These are phyloP conservation scores for Galaxias olidus DNA, from an alignment of 2,797 vertebrate genomes.

Conservation along the genomic window DNA sequence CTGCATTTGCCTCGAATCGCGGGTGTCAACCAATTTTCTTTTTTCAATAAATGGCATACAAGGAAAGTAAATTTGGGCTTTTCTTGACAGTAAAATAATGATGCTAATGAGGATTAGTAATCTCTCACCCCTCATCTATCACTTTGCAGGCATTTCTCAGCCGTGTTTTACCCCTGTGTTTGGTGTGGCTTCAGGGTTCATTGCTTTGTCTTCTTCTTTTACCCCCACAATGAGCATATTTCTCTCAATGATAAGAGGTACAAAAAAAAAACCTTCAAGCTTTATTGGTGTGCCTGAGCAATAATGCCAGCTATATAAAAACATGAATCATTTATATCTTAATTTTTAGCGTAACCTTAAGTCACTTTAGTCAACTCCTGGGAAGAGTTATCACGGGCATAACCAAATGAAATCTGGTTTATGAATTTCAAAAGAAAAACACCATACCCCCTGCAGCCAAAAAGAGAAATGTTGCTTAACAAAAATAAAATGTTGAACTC, in stretches of 20 bases:
- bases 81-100: no score
- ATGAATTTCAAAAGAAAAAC: conserved; percentile 36
- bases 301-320: conserved; percentile 43
- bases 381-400: conserved; percentile 37
- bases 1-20: no score
- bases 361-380: conserved; percentile 32
- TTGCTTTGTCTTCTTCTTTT: conserved; percentile 20
- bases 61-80: no score
- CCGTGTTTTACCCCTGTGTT: not conserved
- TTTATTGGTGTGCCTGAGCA: conserved; percentile 53
- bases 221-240: conserved; percentile 20
- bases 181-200: conserved; percentile 28
- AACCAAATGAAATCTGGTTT: conserved; percentile 41
- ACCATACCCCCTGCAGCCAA: conserved; percentile 4
- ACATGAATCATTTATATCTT: conserved; percentile 56
- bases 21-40: no score
- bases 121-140: no score
- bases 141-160: no score
- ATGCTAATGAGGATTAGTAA: no score
- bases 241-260: conserved; percentile 43
- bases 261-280: conserved; percentile 44
- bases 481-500: conserved; percentile 44
- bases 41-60: no score
- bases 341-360: conserved; percentile 41
- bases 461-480: conserved; percentile 2